Conservation (phyloP, 2,888 invertebrate genomes). For the Heterodera filipjevi region DNA sequence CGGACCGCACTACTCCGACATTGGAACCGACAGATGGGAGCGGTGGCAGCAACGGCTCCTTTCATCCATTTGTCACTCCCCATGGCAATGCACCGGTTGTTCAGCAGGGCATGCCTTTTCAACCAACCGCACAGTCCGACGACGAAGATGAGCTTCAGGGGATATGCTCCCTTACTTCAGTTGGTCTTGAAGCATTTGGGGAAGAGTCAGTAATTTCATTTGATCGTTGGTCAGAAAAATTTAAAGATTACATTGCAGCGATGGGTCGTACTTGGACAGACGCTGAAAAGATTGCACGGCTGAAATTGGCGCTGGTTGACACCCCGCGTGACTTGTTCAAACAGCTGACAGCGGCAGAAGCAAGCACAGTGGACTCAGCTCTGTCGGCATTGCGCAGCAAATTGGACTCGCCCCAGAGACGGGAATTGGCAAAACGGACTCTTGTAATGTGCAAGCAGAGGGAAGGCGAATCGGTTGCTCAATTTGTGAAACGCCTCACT, state of each 20-base stretch:
- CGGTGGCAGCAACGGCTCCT: background rate
- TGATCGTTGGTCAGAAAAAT: background rate
- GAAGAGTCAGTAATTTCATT: constrained; percentile 7
- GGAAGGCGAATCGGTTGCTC: background rate
- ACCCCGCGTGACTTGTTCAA: constrained; percentile 6
- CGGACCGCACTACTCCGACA: background rate
- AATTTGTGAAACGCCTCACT: background rate
- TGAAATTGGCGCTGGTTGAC: background rate
- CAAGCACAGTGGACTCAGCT: background rate
- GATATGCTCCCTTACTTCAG: background rate
- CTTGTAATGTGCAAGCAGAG: background rate
- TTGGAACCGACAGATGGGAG: background rate
- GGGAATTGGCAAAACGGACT: background rate
- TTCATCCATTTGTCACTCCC: background rate
- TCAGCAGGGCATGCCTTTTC: background rate
- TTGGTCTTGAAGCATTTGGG: background rate
- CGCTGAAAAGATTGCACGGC: background rate
- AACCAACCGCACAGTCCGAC: background rate
- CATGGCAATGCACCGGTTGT: background rate
- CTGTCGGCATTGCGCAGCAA: background rate
- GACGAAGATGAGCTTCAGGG: background rate
- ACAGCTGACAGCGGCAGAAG: background rate
- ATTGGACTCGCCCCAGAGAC: constrained; percentile 12
- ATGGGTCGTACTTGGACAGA: background rate
- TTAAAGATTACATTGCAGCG: background rate